phyloP scores from a whole-genome alignment of 2,888 invertebrate species.

The Apamea monoglypha region DNA sequence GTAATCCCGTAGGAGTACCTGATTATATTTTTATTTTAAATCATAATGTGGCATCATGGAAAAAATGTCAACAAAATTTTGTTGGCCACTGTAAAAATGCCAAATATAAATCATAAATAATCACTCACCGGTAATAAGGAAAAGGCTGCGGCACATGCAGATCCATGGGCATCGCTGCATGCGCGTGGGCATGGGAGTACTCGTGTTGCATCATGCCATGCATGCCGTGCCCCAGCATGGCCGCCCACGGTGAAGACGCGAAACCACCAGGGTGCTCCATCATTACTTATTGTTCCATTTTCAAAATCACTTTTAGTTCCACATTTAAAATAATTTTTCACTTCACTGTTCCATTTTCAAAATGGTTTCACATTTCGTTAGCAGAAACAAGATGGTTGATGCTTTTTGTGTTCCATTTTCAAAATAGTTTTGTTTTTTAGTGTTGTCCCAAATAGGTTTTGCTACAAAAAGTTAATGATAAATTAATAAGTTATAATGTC shows the following conservation, averaged over 20 bases:
- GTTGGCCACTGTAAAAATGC: background rate
- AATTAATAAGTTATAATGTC: slow-evolving; percentile 20
- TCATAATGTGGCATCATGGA: too few relatives aligned
- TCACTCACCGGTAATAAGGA: slow-evolving; percentile 96
- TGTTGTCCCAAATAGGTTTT: slow-evolving; percentile 9
- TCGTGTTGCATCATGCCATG: slow-evolving; percentile 92
- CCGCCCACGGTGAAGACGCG: slow-evolving; percentile 95
- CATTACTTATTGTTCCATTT: slow-evolving; percentile 72
- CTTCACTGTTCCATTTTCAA: slow-evolving; percentile 62
- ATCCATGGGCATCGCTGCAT: slow-evolving; percentile 95
- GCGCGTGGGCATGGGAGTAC: slow-evolving; percentile 91
- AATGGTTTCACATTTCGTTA: slow-evolving; percentile 27
- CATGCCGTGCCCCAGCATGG: slow-evolving; percentile 92
- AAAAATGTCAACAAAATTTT: too few relatives aligned
- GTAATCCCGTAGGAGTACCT: too few relatives aligned
- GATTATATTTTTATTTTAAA: too few relatives aligned
- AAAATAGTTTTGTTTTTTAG: slow-evolving; percentile 30
- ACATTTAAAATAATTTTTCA: slow-evolving; percentile 58
- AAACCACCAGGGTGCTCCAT: slow-evolving; percentile 96
- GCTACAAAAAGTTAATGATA: slow-evolving; percentile 11
- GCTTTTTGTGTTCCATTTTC: slow-evolving; percentile 52
- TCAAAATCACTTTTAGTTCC: slow-evolving; percentile 60
- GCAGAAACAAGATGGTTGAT: slow-evolving; percentile 6
- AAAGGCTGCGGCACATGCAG: slow-evolving; percentile 97
- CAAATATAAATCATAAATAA: slow-evolving; percentile 3